phyloP scores from a whole-genome alignment of 2,113 vertebrate species.

The Sterna hirundo region DNA sequence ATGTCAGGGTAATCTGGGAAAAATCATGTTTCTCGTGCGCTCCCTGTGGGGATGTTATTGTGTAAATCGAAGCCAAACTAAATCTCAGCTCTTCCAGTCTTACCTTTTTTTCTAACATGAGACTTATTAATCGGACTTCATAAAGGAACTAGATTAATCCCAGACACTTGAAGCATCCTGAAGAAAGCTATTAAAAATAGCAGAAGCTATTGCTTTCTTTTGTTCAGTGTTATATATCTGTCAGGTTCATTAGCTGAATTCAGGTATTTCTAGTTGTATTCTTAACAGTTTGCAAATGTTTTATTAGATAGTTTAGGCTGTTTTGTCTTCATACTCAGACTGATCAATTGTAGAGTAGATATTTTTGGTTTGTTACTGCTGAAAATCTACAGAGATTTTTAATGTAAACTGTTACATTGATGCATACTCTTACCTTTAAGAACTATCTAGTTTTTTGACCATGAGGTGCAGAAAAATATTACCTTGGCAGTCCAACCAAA shows the following conservation, averaged over 20 bases:
- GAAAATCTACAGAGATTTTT: neutral
- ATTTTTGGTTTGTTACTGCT: neutral
- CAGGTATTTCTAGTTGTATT: neutral
- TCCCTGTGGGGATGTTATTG: neutral
- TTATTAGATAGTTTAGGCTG: neutral
- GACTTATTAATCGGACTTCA: neutral
- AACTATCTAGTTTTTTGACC: neutral
- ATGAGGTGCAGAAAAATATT: neutral
- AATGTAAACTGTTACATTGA: neutral
- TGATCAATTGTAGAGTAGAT: neutral
- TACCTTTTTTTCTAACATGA: neutral
- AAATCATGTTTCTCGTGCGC: neutral
- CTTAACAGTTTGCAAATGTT: neutral
- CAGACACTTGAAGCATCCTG: neutral
- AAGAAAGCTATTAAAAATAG: neutral
- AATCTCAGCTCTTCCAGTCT: neutral
- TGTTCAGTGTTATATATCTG: accelerated
- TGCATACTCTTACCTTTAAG: neutral
- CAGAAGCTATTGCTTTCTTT: neutral
- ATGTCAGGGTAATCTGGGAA: neutral
- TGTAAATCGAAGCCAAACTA: neutral
- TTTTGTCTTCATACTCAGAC: neutral
- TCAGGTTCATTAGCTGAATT: neutral
- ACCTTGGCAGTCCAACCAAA: neutral
- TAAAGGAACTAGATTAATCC: neutral